phyloP scores from a whole-genome alignment of 2,888 invertebrate species.

The Rhaphigaster nebulosa region DNA sequence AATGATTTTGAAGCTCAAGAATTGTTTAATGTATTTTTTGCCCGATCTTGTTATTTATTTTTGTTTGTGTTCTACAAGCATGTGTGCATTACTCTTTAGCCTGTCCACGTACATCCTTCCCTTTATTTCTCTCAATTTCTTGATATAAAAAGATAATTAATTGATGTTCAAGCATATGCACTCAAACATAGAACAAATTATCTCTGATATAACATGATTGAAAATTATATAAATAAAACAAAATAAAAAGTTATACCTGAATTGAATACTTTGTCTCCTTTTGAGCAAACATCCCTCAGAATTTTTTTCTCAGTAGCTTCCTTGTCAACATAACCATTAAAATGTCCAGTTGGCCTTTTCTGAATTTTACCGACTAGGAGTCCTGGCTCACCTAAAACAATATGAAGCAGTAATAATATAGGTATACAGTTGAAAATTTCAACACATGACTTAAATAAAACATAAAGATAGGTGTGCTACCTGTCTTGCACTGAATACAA shows the following conservation, averaged over 20 bases:
- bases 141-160: too few species aligned
- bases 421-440: neutral
- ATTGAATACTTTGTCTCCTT: constrained; percentile 92
- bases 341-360: constrained; percentile 78
- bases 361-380: constrained; percentile 83
- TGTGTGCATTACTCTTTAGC: too few species aligned
- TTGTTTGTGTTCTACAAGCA: too few species aligned
- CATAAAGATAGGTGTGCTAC: constrained; percentile 70
- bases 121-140: too few species aligned
- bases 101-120: too few species aligned
- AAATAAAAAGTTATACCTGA: constrained; percentile 72
- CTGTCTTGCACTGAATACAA: constrained; percentile 85
- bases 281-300: constrained; percentile 82
- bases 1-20: too few species aligned
- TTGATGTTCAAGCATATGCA: neutral
- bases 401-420: neutral
- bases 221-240: neutral
- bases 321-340: constrained; percentile 78
- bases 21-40: too few species aligned
- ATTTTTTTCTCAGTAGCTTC: constrained; percentile 89
- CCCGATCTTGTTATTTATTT: too few species aligned
- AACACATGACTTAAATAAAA: constrained; percentile 65
- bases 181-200: neutral
- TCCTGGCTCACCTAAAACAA: constrained; percentile 81
- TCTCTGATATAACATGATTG: neutral